Base-by-base conservation (phyloP, 2,797 vertebrate species). In the Melanotaenia parkinsoni region DNA sequence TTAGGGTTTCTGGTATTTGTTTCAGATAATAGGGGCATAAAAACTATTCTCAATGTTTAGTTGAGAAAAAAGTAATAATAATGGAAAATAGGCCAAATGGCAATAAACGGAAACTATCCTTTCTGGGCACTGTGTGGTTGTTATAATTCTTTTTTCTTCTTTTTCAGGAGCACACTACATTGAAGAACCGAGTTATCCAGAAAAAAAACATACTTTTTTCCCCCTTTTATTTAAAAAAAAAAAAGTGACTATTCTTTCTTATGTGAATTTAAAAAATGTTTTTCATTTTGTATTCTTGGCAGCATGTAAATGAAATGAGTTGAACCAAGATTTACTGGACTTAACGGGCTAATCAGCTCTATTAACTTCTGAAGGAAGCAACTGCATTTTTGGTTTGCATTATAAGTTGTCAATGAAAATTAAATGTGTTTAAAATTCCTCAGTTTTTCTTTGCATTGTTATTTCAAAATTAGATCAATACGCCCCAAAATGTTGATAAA, bases 161-260 rank as follows among this genome's bases (percentile, higher is more conserved):
- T 58, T 78, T 68, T 37, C 58, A 87, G 77, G 83, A 60, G 8
- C 54, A 24, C 58, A 53, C 47, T 59, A 32, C 63, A 74, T 72
- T 71, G 70, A 84, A 66, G 74, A 74, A 51, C 28, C 11, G 22
- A 69, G 24, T 51, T 20, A n/a, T 47, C 20, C 20, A 47, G 45
- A 47, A 47, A 47, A 47, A 47, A 47, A 45, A 18, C 18, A 3
- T 43, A 16, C 13, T 43, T 43, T n/a, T 47, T 47, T 4, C 9
- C 16, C n/a, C 6, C 2, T 9, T 47, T 47, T 47, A 9, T 47
- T 7, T 45, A 6, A 4, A 5, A 30, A 30, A 38, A 40, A 13
- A 45, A 47, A 2, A 2, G 18, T 45, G 6, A n/a, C 18, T 10
- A 9, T 47, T 47, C n/a, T 45, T 45, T 45, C 18, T 14, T 5